A percentile compares a stretch with the other conserved stretches of the same genome.
Conservation (phyloP, 2,113 vertebrate genomes). For the Elachura formosa region DNA sequence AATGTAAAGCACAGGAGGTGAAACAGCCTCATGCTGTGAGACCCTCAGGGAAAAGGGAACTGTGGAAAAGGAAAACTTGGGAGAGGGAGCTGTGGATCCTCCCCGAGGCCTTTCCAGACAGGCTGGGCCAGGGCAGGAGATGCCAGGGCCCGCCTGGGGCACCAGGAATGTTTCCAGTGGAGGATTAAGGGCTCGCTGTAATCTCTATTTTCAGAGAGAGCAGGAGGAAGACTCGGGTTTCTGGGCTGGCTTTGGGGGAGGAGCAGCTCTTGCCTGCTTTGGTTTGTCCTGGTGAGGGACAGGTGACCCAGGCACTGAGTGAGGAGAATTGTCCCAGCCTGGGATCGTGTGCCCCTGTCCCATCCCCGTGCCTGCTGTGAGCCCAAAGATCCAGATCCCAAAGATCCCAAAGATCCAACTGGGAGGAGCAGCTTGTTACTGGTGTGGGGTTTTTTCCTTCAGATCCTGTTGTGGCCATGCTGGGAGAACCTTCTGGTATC, state of each 20-base stretch:
- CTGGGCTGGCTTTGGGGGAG: not conserved
- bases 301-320: not conserved
- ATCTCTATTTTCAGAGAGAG: slow-evolving; percentile 43
- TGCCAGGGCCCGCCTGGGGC: not conserved
- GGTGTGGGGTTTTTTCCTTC: not conserved
- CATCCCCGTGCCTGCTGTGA: not conserved
- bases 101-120: not conserved
- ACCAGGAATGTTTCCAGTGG: slow-evolving; percentile 22
- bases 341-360: no score
- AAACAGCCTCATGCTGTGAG: not conserved
- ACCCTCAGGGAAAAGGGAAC: not conserved
- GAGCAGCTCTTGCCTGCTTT: not conserved
- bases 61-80: no score
- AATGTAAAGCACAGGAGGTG: not conserved
- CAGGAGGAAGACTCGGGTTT: slow-evolving; percentile 2
- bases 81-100: no score
- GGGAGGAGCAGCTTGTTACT: not conserved
- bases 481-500: not conserved
- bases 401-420: not conserved
- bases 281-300: not conserved
- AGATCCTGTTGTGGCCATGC: not conserved
- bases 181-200: not conserved
- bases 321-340: not conserved
- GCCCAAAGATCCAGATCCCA: not conserved
- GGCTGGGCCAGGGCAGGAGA: not conserved